Conservation (phyloP, 2,113 vertebrate species). For the Crotalus helleri region DNA sequence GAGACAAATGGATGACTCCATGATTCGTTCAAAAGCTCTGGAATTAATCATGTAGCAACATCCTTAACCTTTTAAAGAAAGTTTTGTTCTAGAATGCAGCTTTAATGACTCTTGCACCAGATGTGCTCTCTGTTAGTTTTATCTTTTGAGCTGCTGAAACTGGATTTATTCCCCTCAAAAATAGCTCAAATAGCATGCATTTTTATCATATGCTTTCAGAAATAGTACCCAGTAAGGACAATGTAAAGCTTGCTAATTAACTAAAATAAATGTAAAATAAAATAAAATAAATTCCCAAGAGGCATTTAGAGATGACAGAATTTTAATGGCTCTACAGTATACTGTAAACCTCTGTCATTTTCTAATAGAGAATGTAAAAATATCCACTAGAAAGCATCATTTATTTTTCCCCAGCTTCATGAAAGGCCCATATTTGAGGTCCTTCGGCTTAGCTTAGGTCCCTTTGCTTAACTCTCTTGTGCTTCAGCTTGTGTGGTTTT, state of each 20-base stretch:
- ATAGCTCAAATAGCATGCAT: not conserved
- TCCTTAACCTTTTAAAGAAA: slow-evolving; percentile 4
- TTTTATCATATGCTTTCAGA: not conserved
- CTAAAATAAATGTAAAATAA: not conserved
- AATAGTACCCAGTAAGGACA: not conserved
- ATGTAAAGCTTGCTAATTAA: not conserved
- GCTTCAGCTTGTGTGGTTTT: not conserved
- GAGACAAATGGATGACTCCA: not conserved
- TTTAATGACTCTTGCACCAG: not conserved
- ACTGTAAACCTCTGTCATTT: not conserved
- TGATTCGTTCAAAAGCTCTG: slow-evolving; percentile 3
- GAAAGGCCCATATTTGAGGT: not conserved
- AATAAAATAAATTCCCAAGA: not conserved
- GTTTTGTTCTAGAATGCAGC: slow-evolving; percentile 2
- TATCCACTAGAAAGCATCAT: not conserved
- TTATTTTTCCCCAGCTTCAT: not conserved
- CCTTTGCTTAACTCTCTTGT: not conserved
- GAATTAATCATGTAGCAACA: not conserved
- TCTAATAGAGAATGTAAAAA: not conserved
- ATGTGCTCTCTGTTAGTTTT: not conserved
- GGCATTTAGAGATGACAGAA: not conserved
- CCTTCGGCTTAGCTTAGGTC: not conserved
- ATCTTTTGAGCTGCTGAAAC: not conserved
- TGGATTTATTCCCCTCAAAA: not conserved
- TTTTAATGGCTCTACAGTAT: not conserved